Evolutionary conservation across 2,797 vertebrate genomes (phyloP).

Genomic region (Arnoldichthys spilopterus): DNA sequence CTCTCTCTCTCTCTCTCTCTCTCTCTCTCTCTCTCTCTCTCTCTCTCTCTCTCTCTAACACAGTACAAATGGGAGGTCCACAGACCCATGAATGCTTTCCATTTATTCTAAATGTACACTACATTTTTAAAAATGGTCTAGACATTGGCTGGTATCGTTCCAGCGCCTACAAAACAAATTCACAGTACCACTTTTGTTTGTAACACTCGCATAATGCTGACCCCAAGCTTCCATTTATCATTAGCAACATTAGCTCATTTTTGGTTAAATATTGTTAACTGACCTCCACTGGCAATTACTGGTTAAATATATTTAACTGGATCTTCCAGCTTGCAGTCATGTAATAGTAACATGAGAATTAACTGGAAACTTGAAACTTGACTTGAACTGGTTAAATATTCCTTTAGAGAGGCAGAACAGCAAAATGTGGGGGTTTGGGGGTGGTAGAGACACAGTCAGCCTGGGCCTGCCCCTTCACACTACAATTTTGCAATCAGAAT

Average conservation of each 20-base stretch:
- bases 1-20: not conserved
- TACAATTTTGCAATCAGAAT: too few species aligned
- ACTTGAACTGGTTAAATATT: constrained; percentile 1
- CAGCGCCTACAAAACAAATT: too few species aligned
- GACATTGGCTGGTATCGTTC: not conserved
- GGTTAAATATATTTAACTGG: not conserved
- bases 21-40: constrained; percentile 6
- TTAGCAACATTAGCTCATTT: constrained; percentile 4
- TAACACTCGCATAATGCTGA: not conserved
- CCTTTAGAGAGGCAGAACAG: not conserved
- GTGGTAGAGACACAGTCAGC: too few species aligned
- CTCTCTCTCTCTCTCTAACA: not conserved
- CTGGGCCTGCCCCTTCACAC: too few species aligned
- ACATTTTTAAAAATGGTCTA: not conserved
- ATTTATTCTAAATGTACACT: not conserved
- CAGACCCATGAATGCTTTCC: not conserved
- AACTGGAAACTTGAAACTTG: too few species aligned
- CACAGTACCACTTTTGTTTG: not conserved
- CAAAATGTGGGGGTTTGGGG: too few species aligned
- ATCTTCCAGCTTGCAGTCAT: not conserved
- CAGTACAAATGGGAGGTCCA: not conserved
- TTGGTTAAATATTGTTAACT: not conserved
- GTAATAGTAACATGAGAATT: not conserved
- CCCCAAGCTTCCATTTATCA: not conserved
- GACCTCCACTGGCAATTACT: not conserved